Conservation (phyloP, 2,888 invertebrate genomes). For the Drosophila incognita region DNA sequence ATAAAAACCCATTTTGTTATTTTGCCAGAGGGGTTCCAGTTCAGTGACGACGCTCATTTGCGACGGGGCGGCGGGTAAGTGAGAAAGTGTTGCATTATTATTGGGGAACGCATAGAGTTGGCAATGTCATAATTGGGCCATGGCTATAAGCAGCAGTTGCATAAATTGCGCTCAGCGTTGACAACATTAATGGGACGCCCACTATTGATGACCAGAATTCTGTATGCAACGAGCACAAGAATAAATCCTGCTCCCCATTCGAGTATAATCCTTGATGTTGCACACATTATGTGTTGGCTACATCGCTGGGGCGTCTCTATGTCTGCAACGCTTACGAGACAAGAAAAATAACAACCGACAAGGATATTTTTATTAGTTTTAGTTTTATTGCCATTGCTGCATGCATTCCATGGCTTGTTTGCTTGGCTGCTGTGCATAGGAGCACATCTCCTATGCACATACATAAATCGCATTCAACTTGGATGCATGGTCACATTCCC, state of each 20-base stretch:
- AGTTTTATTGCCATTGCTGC: slow-evolving; percentile 24
- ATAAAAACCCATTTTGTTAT: slow-evolving; percentile 29
- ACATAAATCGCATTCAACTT: slow-evolving; percentile 35
- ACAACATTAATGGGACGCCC: slow-evolving; percentile 56
- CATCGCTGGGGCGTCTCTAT: slow-evolving; percentile 44
- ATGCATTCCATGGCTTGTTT: slow-evolving; percentile 12
- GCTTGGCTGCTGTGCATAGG: slow-evolving; percentile 30
- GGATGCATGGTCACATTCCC: slow-evolving; percentile 8
- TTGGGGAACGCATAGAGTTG: slow-evolving; percentile 11
- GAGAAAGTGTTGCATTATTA: slow-evolving; percentile 32
- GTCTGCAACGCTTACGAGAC: slow-evolving; percentile 29
- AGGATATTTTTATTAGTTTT: slow-evolving; percentile 50
- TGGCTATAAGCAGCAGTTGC: slow-evolving; percentile 48
- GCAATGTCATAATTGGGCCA: slow-evolving; percentile 57
- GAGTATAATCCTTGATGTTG: slow-evolving; percentile 7
- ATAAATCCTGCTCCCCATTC: slow-evolving; percentile 9
- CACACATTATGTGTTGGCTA: slow-evolving; percentile 48
- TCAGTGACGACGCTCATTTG: slow-evolving; percentile 24
- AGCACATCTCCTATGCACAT: slow-evolving; percentile 33
- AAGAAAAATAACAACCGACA: slow-evolving; percentile 25
- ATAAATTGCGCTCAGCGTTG: slow-evolving; percentile 61
- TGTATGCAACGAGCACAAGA: slow-evolving; percentile 4
- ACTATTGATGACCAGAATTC: slow-evolving; percentile 36
- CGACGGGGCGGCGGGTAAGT: not conserved
- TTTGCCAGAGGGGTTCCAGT: slow-evolving; percentile 9